Base-by-base conservation (phyloP, 2,113 vertebrate species). In the Indri indri region DNA sequence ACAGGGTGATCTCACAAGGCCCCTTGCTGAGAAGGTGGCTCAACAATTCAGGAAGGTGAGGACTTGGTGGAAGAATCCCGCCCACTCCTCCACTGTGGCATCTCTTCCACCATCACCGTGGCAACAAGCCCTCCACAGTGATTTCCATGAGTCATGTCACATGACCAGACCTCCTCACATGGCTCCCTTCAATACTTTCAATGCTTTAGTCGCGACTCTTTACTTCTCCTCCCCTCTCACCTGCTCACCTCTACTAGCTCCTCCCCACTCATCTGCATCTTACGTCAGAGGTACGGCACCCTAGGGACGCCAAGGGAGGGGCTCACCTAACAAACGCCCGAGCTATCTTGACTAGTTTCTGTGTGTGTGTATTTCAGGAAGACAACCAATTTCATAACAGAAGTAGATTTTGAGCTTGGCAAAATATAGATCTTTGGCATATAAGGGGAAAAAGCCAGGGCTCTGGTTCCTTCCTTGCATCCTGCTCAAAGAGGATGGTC, bases 131-230 rank as follows among this genome's bases (percentile, higher is more conserved):
- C 37, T 25, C 17, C 22, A 42, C 66, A 23, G 18, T 7, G 30
- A 50, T 6, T 4, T 27, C 10, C 1, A 27, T 20, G 47, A 25
- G n/a, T 74, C 17, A 45, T 0, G 0, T 0, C 17, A 45, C 0
- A 0, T 0, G 42, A 37, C 13, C 5, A 5, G 45, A 83, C 54
- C 40, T 90, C 54, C 74, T 45, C 94, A 40, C 18, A 18, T 5
- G 52, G 37, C 30, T 87, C 22, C 6, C 18, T 86, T 57, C 40
- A 63, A 30, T 27, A 63, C 59, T 65, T 37, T 54, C 25, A 25
- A 8, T 1, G 47, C 18, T 63, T 54, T 25, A 73, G 42, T 85
- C 47, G 16, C 0, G 0, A 71, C 25, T 13, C 47, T 63, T 42
- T 9, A 45, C 34, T 76, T 76, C 70, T 95, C 80, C 81, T 52